Evolutionary conservation across 2,797 vertebrate genomes (phyloP).

Genomic region (Gephyroberyx darwinii): DNA sequence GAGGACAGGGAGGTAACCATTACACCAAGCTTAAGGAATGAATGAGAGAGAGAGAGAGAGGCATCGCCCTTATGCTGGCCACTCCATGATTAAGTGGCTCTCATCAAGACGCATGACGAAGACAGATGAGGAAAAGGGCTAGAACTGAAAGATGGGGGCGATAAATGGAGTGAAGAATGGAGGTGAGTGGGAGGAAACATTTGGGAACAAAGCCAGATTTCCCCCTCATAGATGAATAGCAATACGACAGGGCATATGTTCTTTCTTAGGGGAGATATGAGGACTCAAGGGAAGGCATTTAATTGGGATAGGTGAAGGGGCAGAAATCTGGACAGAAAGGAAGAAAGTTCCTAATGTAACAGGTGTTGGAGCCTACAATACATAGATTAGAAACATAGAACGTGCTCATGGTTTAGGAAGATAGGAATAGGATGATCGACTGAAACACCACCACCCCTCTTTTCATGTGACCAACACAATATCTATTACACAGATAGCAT

Average conservation of each 20-base stretch:
- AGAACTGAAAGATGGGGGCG: conserved; percentile 21
- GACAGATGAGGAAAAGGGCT: conserved; percentile 43
- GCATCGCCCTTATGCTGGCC: conserved; percentile 41
- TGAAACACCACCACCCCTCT: background rate
- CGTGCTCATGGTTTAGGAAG: background rate
- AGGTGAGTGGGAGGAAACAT: conserved; percentile 29
- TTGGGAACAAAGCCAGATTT: conserved; percentile 46
- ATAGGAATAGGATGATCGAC: no score
- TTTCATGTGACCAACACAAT: conserved; percentile 6
- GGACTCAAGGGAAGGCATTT: conserved; percentile 11
- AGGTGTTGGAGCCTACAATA: background rate
- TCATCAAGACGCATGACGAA: conserved; percentile 36
- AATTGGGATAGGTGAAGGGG: background rate
- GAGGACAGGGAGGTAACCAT: conserved; percentile 53
- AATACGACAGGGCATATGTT: conserved; percentile 24
- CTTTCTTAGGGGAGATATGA: conserved; percentile 28
- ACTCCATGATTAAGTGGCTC: conserved; percentile 38
- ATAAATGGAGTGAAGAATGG: conserved; percentile 22
- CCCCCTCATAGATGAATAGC: conserved; percentile 24
- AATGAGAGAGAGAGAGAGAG: conserved; percentile 42
- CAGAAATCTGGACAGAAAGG: conserved; percentile 4
- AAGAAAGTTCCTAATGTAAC: background rate
- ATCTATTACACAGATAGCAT: conserved; percentile 4
- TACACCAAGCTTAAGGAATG: conserved; percentile 65
- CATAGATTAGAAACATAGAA: background rate